phyloP scores from a whole-genome alignment of 1,140 invertebrate species.

The Trachymyrmex septentrionalis region DNA sequence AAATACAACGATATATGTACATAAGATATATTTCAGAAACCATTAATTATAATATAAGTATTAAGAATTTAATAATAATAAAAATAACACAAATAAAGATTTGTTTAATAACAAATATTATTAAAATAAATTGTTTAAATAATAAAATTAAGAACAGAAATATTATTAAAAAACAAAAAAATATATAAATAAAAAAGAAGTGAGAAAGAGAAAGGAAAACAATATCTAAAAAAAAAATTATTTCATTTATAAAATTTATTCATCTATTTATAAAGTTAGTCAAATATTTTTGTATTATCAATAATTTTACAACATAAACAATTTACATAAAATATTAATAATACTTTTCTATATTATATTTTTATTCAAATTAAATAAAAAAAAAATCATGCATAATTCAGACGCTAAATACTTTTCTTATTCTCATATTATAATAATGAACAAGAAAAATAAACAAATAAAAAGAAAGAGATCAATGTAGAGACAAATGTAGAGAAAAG shows the following conservation, averaged over 20 bases:
- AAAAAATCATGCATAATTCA: background rate
- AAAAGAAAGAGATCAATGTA: conserved; percentile 2
- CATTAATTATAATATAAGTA: conserved; percentile 15
- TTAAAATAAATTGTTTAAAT: background rate
- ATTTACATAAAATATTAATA: background rate
- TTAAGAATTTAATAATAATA: conserved; percentile 15
- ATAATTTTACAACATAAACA: background rate
- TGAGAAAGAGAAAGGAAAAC: background rate
- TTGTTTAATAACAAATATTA: background rate
- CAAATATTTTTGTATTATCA: background rate
- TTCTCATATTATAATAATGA: background rate
- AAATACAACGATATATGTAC: background rate
- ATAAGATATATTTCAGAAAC: conserved; percentile 13
- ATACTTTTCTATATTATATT: background rate
- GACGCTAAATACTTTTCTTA: background rate
- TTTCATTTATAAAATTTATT: background rate
- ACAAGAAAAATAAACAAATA: background rate
- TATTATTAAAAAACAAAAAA: background rate
- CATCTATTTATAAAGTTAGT: background rate
- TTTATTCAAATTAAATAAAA: background rate
- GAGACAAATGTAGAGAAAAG: background rate
- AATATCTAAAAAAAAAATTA: background rate
- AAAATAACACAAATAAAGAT: background rate
- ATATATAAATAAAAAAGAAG: background rate
- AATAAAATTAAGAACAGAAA: background rate